Conservation (phyloP, 2,797 vertebrate genomes). For the Premnoplex brunnescens region DNA sequence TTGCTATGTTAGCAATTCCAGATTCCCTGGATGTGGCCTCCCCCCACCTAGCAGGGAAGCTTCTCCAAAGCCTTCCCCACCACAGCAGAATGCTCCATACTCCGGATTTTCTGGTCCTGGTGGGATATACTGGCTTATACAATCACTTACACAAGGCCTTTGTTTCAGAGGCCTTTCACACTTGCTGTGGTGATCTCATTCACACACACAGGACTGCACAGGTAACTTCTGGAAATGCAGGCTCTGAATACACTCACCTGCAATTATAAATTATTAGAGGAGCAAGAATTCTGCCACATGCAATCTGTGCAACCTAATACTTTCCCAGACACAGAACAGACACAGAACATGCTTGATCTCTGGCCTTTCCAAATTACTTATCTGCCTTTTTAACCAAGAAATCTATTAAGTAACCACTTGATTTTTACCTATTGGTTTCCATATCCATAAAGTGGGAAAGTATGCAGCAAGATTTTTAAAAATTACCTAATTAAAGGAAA, state of each 20-base stretch:
- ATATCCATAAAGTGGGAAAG: not conserved
- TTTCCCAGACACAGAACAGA: not conserved
- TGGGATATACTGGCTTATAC: not conserved
- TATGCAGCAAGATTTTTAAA: not conserved
- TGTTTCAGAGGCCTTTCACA: not conserved
- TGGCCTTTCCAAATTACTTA: not conserved
- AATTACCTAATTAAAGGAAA: not conserved
- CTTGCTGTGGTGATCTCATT: not conserved
- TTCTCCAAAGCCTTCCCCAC: not conserved
- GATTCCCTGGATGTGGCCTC: not conserved
- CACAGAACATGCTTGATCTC: not conserved
- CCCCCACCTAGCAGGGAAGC: not conserved
- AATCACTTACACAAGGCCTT: not conserved
- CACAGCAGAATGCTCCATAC: not conserved
- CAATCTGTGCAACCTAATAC: not conserved
- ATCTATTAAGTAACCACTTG: not conserved
- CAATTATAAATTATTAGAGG: not conserved
- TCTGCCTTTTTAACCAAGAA: not conserved
- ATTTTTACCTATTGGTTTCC: not conserved
- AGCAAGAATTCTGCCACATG: not conserved
- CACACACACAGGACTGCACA: rapidly evolving
- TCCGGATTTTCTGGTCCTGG: not conserved
- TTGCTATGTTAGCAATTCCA: not conserved
- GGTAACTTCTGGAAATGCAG: not conserved
- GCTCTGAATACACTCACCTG: not conserved